Evolutionary conservation across 2,113 vertebrate species (phyloP).

Genomic region (Cyphotilapia sp.): DNA sequence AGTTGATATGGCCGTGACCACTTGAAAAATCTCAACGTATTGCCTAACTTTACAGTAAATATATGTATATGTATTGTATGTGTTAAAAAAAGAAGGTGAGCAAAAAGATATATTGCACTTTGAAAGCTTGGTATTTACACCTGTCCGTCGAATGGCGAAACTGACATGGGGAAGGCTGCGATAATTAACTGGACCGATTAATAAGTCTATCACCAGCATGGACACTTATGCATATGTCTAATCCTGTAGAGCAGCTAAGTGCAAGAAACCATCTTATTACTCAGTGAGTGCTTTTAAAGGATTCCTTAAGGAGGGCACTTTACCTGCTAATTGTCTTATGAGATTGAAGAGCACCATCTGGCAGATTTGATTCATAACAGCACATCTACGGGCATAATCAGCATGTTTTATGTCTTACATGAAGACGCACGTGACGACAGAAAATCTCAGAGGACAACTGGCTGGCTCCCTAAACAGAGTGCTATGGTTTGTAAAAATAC

Average conservation of each 20-base stretch:
- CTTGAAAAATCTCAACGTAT: accelerated
- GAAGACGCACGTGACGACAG: neutral
- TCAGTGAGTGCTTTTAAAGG: slow-evolving; percentile 52
- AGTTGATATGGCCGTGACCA: neutral
- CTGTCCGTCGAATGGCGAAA: neutral
- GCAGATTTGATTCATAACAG: slow-evolving; percentile 41
- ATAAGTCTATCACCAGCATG: neutral
- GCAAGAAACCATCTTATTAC: neutral
- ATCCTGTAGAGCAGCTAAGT: neutral
- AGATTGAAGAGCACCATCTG: slow-evolving; percentile 35
- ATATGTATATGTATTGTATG: neutral
- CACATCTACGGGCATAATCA: slow-evolving; percentile 16
- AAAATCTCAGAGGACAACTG: neutral
- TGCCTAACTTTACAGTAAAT: neutral
- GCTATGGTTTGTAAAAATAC: neutral
- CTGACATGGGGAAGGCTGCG: neutral
- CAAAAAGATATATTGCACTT: neutral
- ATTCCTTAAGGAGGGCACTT: slow-evolving; percentile 13
- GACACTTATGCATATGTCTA: neutral
- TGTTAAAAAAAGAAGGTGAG: neutral
- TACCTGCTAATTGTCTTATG: slow-evolving; percentile 47
- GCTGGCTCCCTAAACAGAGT: neutral
- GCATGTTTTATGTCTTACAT: neutral
- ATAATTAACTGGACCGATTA: neutral
- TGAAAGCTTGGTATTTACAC: neutral